Evolutionary conservation across 2,888 invertebrate species (phyloP).

Genomic region (Polyploca ridens): DNA sequence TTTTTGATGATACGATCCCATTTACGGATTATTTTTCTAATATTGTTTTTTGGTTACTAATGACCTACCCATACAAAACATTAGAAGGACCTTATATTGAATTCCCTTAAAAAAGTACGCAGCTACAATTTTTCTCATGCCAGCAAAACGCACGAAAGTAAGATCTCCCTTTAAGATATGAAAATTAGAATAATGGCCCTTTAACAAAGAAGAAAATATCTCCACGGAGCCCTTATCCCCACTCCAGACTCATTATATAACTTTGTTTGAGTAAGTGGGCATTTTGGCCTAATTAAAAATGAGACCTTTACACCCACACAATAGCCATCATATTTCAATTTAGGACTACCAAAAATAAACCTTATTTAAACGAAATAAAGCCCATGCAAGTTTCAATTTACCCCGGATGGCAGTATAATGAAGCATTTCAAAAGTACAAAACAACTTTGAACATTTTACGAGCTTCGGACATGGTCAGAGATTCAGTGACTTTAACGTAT

Average conservation of each 20-base stretch:
- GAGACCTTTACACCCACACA: conserved; percentile 4
- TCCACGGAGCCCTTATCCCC: neutral
- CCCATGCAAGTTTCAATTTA: neutral
- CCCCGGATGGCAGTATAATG: neutral
- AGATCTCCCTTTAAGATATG: neutral
- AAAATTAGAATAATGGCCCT: conserved; percentile 2
- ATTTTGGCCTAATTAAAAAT: conserved; percentile 12
- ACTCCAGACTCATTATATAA: neutral
- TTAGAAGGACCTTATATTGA: too few species aligned
- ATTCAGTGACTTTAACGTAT: neutral
- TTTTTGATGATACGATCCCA: too few species aligned
- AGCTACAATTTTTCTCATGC: neutral
- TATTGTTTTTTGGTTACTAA: too few species aligned
- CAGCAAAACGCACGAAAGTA: neutral
- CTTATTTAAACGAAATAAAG: conserved; percentile 1
- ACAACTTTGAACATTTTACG: conserved; percentile 6
- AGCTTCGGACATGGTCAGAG: conserved; percentile 1
- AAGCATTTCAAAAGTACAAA: conserved; percentile 2
- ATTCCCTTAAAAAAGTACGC: neutral
- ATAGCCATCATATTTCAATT: neutral
- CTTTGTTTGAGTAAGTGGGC: conserved; percentile 11
- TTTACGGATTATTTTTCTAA: too few species aligned
- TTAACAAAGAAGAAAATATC: conserved; percentile 5
- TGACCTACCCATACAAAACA: too few species aligned
- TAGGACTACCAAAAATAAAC: neutral